These are phyloP conservation scores for Glaucomys volans DNA, from an alignment of 2,113 vertebrate species.

Conservation along the genomic window DNA sequence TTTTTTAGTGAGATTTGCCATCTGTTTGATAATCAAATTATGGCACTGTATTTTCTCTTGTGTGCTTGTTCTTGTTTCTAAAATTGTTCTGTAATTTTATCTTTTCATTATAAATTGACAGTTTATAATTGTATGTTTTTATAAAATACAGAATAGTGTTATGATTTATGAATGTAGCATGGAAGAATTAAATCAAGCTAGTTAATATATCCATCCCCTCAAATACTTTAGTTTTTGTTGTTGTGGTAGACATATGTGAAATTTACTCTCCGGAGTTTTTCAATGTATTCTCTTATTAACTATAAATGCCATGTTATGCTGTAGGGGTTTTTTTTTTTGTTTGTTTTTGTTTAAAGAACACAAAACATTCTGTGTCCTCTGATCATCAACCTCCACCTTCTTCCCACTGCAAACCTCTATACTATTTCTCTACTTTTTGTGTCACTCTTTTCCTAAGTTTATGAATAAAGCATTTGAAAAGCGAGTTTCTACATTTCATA, in stretches of 20 bases:
- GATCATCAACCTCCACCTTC: background rate
- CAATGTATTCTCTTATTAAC: background rate
- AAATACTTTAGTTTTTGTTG: background rate
- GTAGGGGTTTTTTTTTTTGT: background rate
- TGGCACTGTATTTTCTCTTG: background rate
- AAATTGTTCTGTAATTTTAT: background rate
- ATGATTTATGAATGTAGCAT: background rate
- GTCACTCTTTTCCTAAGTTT: background rate
- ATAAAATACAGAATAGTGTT: background rate
- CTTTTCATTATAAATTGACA: background rate
- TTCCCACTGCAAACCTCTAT: background rate
- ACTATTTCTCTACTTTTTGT: background rate
- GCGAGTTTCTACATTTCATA: background rate
- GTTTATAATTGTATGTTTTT: background rate
- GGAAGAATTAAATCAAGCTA: background rate
- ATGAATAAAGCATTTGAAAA: background rate
- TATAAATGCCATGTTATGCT: background rate
- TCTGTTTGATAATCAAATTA: background rate
- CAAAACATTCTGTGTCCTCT: background rate
- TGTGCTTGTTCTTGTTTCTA: background rate
- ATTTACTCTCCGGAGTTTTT: background rate
- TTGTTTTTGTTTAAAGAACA: background rate
- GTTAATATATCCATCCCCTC: background rate
- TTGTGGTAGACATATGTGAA: background rate
- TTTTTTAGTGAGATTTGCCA: background rate